phyloP scores from a whole-genome alignment of 2,113 vertebrate species.

The Hippocampus mohnikei region DNA sequence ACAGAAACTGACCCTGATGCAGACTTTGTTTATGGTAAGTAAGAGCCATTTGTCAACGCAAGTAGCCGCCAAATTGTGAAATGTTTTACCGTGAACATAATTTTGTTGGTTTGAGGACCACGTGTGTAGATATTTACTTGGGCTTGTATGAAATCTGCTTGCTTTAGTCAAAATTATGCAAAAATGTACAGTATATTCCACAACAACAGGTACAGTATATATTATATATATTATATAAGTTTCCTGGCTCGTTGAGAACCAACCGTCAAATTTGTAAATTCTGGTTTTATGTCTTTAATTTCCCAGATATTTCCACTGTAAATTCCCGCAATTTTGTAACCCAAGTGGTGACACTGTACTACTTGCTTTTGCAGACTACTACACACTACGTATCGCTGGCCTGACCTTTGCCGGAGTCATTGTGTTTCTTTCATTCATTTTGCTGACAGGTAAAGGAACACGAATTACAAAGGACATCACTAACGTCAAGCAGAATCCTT shows the following conservation, averaged over 20 bases:
- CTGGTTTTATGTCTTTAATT: too few relatives aligned
- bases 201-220: too few relatives aligned
- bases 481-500: background rate
- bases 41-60: background rate
- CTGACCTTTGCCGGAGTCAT: constrained; percentile 65
- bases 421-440: constrained; percentile 64
- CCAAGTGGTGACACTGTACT: constrained; percentile 9
- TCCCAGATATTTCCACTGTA: too few relatives aligned
- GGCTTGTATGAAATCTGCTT: too few relatives aligned
- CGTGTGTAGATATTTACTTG: too few relatives aligned
- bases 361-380: constrained; percentile 65
- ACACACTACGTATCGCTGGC: constrained; percentile 67
- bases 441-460: constrained; percentile 60
- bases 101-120: too few relatives aligned
- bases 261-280: too few relatives aligned
- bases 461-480: too few relatives aligned
- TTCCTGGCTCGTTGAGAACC: too few relatives aligned
- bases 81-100: background rate
- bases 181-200: too few relatives aligned
- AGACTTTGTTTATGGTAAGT: constrained; percentile 74
- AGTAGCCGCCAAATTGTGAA: background rate
- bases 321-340: background rate
- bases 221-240: too few relatives aligned
- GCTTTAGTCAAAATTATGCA: too few relatives aligned
- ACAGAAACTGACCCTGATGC: constrained; percentile 61